Percentiles rank a stretch among this genome's conserved stretches.
These are phyloP conservation scores for Drosophila vallismaia DNA, from an alignment of 2,888 invertebrate genomes.

Conservation along the genomic window DNA sequence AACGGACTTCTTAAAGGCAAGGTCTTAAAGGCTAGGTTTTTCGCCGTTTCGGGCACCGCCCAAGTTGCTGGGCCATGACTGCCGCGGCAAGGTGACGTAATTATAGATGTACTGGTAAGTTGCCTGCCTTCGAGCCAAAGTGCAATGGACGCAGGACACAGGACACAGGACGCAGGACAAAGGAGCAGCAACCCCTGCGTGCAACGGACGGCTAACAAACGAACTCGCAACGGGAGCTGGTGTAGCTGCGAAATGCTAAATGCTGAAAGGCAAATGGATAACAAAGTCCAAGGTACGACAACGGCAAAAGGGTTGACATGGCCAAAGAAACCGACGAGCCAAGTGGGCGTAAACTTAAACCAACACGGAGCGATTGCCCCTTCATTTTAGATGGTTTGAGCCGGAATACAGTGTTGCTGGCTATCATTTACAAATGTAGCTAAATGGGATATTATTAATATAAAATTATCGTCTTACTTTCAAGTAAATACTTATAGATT, in stretches of 20 bases:
- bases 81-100: constrained; percentile 70
- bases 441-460: neutral
- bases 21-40: constrained; percentile 18
- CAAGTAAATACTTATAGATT: too few species aligned
- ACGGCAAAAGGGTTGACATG: constrained; percentile 37
- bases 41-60: constrained; percentile 7
- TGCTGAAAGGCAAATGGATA: constrained; percentile 31
- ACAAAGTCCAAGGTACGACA: constrained; percentile 41
- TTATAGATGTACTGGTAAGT: constrained; percentile 71
- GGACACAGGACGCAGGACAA: constrained; percentile 37
- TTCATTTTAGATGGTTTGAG: constrained; percentile 12
- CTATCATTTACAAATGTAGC: constrained; percentile 2
- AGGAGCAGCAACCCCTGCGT: constrained; percentile 54
- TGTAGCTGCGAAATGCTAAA: constrained; percentile 31
- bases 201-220: constrained; percentile 35
- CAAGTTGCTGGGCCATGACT: constrained; percentile 42
- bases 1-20: constrained; percentile 29
- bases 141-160: constrained; percentile 58
- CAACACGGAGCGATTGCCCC: constrained; percentile 18
- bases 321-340: constrained; percentile 20
- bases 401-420: neutral
- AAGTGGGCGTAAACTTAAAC: constrained; percentile 47
- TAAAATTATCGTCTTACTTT: neutral
- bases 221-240: constrained; percentile 34
- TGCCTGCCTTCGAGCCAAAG: constrained; percentile 61